Percentiles rank a stretch among this genome's conserved stretches.
Evolutionary conservation across 35 echinoderm and acorn worm genomes (phyloP).

Genomic region (Lytechinus pictus): DNA sequence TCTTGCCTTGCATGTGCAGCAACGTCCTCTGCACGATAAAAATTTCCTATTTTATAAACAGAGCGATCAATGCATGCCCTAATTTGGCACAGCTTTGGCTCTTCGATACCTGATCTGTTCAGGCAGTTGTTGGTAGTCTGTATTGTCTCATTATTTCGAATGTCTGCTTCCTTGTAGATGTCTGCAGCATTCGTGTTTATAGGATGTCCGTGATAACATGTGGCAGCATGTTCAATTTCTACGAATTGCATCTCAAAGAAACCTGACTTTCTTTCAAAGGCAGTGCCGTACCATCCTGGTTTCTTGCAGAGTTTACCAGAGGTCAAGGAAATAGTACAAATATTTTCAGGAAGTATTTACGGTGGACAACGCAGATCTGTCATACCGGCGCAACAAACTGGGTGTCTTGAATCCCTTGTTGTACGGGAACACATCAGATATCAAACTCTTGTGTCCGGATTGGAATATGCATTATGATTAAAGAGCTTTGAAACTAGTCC

Average conservation of each 20-base stretch:
- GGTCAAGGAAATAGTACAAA: neutral
- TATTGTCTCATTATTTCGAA: neutral
- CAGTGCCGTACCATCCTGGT: neutral
- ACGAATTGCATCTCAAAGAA: neutral
- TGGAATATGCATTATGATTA: neutral
- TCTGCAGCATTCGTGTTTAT: neutral
- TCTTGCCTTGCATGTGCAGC: neutral
- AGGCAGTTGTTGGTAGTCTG: neutral
- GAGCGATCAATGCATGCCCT: neutral
- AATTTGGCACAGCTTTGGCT: neutral
- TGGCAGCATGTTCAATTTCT: neutral
- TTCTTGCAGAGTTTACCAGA: neutral
- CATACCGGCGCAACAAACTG: too few species aligned
- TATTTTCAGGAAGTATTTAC: neutral
- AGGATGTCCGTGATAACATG: neutral
- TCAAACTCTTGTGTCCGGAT: neutral
- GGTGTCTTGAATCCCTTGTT: neutral
- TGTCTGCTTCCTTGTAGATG: neutral
- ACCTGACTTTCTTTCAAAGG: neutral
- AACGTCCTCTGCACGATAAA: neutral
- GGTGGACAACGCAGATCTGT: neutral
- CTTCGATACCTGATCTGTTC: neutral
- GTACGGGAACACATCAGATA: neutral
- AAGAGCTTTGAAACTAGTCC: neutral
- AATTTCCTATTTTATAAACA: neutral